A percentile compares a stretch with the other conserved stretches of the same genome.
Conservation (phyloP, 2,113 vertebrate species). For the Labeo rohita region DNA sequence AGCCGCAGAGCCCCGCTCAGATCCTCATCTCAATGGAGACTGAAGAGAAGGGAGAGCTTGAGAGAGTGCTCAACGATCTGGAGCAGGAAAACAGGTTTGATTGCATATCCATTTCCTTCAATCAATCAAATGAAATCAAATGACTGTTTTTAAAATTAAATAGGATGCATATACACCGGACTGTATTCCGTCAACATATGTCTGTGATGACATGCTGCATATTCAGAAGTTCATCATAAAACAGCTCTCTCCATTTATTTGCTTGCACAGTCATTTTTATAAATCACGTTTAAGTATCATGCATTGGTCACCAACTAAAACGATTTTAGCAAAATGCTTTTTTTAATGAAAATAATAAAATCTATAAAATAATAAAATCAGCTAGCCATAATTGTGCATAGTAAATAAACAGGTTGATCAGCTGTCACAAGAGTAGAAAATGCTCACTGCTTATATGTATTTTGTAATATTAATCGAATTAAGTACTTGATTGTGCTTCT, state of each 20-base stretch:
- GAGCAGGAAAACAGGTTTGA: slow-evolving; percentile 95
- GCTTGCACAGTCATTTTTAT: background rate
- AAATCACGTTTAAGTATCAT: background rate
- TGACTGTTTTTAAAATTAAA: background rate
- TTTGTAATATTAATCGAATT: background rate
- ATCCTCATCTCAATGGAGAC: slow-evolving; percentile 99
- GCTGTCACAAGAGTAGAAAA: background rate
- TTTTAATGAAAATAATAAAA: background rate
- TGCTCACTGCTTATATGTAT: background rate
- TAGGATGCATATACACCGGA: background rate
- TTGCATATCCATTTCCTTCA: background rate
- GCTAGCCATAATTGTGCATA: background rate
- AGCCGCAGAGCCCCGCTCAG: slow-evolving; percentile 94
- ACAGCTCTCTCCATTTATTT: background rate
- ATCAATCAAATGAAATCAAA: no score
- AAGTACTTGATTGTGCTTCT: background rate
- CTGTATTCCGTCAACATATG: background rate
- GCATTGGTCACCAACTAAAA: background rate
- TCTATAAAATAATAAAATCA: background rate
- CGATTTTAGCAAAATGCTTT: background rate
- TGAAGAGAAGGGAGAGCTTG: slow-evolving; percentile 97
- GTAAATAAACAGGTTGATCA: background rate
- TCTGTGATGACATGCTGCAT: background rate
- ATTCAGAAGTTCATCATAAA: background rate
- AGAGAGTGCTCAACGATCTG: slow-evolving; percentile 94